These are phyloP conservation scores for Clusia tigrina DNA, from an alignment of 2,888 invertebrate species.

Conservation along the genomic window DNA sequence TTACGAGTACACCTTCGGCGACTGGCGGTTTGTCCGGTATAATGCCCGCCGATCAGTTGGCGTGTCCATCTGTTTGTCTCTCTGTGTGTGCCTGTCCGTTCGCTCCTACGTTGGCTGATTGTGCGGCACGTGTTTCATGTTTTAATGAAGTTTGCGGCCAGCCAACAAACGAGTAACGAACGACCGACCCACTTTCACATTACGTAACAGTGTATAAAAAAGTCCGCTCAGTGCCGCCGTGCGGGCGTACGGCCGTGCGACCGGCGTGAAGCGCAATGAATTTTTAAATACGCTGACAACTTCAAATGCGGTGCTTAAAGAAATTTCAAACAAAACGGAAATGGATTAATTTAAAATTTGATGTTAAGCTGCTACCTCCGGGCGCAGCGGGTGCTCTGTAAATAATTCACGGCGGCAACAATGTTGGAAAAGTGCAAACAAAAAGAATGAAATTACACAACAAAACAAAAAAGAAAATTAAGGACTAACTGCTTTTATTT, in stretches of 20 bases:
- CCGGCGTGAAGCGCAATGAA: not conserved
- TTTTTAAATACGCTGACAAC: not conserved
- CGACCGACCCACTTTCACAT: not conserved
- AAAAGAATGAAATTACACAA: too few relatives aligned
- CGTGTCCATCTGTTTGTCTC: too few relatives aligned
- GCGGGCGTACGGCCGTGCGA: not conserved
- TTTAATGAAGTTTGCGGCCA: constrained; percentile 7
- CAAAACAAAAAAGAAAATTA: not conserved
- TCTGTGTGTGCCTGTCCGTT: too few relatives aligned
- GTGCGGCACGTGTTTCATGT: not conserved
- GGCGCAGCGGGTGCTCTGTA: not conserved
- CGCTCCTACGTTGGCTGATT: not conserved
- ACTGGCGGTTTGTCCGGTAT: not conserved
- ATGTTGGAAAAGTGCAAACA: not conserved
- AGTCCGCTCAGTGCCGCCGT: not conserved
- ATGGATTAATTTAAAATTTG: not conserved
- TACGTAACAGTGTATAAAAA: not conserved
- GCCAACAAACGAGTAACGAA: not conserved
- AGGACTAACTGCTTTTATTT: not conserved
- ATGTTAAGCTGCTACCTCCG: not conserved
- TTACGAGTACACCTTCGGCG: not conserved
- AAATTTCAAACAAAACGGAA: not conserved
- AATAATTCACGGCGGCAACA: constrained; percentile 1
- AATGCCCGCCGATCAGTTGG: not conserved
- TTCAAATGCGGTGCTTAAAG: not conserved